Evolutionary conservation across 2,113 vertebrate species (phyloP), one percentile per base, ranked within the genome.

Genomic region (Cardinalis cardinalis): DNA sequence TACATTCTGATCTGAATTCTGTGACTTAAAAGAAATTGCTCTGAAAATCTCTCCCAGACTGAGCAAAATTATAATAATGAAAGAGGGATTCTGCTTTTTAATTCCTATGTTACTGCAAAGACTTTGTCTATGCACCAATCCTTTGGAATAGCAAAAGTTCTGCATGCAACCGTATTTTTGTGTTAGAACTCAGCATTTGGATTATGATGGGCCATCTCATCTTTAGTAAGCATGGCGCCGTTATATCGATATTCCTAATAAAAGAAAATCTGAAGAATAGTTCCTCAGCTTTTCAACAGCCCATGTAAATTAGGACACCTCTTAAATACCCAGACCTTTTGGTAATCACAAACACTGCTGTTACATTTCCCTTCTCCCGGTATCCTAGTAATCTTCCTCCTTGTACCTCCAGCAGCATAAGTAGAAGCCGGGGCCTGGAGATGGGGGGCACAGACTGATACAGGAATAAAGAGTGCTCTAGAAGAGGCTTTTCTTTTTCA

Each of bases 381-480:
- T 34, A 80, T 28, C 18, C 24, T 74, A 82, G 78, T 25, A 44
- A 63, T 49, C 25, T 75, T 87, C 41, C 7, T 56, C 32, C 31
- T 74, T 5, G 0, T 32, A 43, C 55, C n/a, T 84, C 52, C n/a
- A 52, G 53, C 32, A 55, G 56, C 31, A 52, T 17, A 92, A 68
- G n/a, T 23, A 71, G 52, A 55, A 90, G 28, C 7, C 40, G 21
- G 9, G 4, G 8, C 29, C n/a, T 70, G 40, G 49, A 73, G 8
- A 3, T 11, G 9, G 2, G 18, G 14, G 9, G 7, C 14, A 71
- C 0, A 7, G 23, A 16, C 1, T 2, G 8, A 43, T 51, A 59
- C 4, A 36, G 52, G 87, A 75, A 59, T 31, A 44, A 83, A 40
- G 12, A 3, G 28, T 32, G 15, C 81, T 25, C 29, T 56, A 56